A percentile compares a stretch with the other conserved stretches of the same genome.
These are phyloP conservation scores for Piprites chloris DNA, from an alignment of 2,113 vertebrate genomes.

Conservation along the genomic window DNA sequence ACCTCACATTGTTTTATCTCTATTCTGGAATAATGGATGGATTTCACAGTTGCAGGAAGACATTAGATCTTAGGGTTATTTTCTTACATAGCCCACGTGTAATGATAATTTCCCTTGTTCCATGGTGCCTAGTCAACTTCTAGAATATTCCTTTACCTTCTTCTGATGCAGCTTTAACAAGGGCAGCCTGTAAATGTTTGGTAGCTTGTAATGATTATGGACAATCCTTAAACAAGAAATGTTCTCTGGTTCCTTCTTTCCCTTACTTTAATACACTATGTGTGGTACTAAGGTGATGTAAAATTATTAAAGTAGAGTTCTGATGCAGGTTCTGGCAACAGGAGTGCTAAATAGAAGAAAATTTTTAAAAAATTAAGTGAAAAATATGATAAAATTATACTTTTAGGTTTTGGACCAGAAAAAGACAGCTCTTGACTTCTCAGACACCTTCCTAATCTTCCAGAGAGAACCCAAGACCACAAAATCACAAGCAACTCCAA, in stretches of 20 bases:
- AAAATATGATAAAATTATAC: neutral
- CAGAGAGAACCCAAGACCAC: neutral
- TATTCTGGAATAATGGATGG: neutral
- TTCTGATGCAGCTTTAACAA: neutral
- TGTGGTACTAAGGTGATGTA: neutral
- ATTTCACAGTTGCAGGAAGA: neutral
- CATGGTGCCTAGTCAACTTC: neutral
- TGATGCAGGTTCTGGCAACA: neutral
- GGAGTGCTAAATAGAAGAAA: neutral
- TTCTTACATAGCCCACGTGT: neutral
- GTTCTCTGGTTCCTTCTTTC: neutral
- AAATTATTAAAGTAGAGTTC: neutral
- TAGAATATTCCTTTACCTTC: neutral
- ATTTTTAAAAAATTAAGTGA: neutral
- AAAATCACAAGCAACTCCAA: neutral
- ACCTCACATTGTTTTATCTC: neutral
- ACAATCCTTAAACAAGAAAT: neutral
- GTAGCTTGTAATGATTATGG: neutral
- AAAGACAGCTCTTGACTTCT: neutral
- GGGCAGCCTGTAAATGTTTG: neutral
- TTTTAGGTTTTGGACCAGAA: neutral
- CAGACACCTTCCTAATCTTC: neutral
- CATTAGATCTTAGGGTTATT: neutral
- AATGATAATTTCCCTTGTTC: neutral
- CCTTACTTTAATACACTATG: rapidly evolving